Evolutionary conservation across 2,797 vertebrate genomes (phyloP), one percentile per base, ranked within the genome.

Genomic region (Gallinago nigripennis): DNA sequence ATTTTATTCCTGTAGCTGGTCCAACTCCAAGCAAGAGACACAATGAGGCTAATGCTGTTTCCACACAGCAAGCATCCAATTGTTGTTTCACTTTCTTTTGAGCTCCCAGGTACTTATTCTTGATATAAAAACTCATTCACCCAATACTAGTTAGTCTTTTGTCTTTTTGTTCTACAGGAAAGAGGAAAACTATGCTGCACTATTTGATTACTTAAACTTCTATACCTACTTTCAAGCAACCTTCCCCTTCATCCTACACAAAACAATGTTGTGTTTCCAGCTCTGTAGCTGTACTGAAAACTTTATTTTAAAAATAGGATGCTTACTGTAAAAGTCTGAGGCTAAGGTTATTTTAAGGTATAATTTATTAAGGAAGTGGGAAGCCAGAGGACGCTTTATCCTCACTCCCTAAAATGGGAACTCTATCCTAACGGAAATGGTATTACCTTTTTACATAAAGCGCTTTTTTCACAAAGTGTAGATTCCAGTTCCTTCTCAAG

Each of bases 361-460:
- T 31, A 51, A 83, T 79, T 79, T 77, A 33, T 76, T 78, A 82
- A 76, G 93, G 88, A 94, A 89, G 66, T 45, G 23, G 24, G 64
- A 92, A 91, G 23, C 58, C 89, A 76, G 60, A 83, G 51, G 66
- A 92, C 25, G 41, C 30, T 82, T 79, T n/a, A 92, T n/a, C 37
- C 30, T 60, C 7, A 5, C 4, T 84, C 18, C 12, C 53, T 77
- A 66, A 70, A 82, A 82, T 73, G 56, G 60, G 39, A 84, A 45
- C 18, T 16, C 16, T 46, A 64, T 18, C 37, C 16, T 39, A 88
- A 56, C 4, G 23, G 71, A 85, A 91, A 82, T 12, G 10, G 85
- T 77, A 79, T 94, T 98, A 99, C 99, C 98, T 98, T 98, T 93
- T 98, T 73, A 69, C 75, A 94, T 53, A 99, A 97, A 50, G 97